Conservation (phyloP, 2,113 vertebrate genomes). For the Aptenodytes forsteri region DNA sequence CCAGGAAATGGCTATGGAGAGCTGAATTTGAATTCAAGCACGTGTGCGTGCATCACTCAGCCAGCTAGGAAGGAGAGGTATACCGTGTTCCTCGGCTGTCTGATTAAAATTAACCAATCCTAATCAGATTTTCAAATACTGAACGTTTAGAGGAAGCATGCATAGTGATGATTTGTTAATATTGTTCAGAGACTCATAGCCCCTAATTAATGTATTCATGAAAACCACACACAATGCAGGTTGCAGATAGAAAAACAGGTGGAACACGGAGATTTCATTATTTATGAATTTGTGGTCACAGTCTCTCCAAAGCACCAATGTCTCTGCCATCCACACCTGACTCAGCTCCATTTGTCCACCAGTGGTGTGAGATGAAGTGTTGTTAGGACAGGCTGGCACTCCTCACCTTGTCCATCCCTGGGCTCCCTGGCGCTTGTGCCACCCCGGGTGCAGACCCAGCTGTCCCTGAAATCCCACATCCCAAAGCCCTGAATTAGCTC, state of each 20-base stretch:
- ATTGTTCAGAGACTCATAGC: background rate
- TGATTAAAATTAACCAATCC: constrained; percentile 13
- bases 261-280: background rate
- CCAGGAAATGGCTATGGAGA: background rate
- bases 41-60: background rate
- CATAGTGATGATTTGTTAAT: constrained; percentile 32
- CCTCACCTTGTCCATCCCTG: background rate
- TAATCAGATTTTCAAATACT: constrained; percentile 30
- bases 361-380: background rate
- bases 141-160: background rate
- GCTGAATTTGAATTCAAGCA: background rate
- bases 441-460: rapidly evolving
- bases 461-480: background rate
- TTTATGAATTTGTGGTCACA: background rate
- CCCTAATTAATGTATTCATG: constrained; percentile 25
- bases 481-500: background rate
- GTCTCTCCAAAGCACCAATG: background rate
- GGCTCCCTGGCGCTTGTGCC: background rate
- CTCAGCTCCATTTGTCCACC: rapidly evolving
- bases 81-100: background rate
- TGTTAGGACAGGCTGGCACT: background rate
- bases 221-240: background rate
- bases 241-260: background rate
- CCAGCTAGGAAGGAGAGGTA: background rate
- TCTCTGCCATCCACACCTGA: background rate